Evolutionary conservation across 2,113 vertebrate species (phyloP), one percentile per base, ranked within the genome.

Genomic region (Semnornis frantzii): DNA sequence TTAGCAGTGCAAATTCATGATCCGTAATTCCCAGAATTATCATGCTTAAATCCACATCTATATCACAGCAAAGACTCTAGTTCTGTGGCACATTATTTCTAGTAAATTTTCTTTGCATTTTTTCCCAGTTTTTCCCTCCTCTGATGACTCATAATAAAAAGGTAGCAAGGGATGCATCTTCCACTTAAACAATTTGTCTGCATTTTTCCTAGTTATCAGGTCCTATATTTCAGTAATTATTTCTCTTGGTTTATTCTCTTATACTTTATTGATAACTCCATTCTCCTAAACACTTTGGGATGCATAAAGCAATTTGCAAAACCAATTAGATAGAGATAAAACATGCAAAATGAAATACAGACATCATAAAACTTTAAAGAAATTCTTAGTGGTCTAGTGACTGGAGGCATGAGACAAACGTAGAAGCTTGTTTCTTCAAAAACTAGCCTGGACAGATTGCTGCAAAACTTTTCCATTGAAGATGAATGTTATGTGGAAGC

Each of bases 251-350:
- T 87, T 88, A 18, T 71, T 81, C 33, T 88, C 23, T 15, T 75
- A 24, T 86, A 48, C 72, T 94, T 94, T 86, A 86, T 82, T 58
- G 33, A 17, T 81, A 58, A 86, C 44, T 88, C 28, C 20, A 60
- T 17, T 54, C 54, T 85, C 71, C 34, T 81, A 48, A 89, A 16
- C 0, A 1, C 44, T 92, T 92, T 77, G 44, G 62, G 73, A 93
- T 68, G 65, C 50, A 72, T 79, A 77, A 95, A 85, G 31, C 64
- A 85, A 76, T 89, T 91, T 74, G 77, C n/a, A 95, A 91, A 90
- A 64, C 46, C 87, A 96, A 90, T 93, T 86, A 96, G 54, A 46
- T 39, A 82, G 60, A 84, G 39, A 86, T 90, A 93, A 96, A 96
- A 75, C 50, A 89, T 33, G 30, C n/a, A 34, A 17, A 89, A 82